phyloP scores from a whole-genome alignment of 2,113 vertebrate species.

The Danionella cerebrum region DNA sequence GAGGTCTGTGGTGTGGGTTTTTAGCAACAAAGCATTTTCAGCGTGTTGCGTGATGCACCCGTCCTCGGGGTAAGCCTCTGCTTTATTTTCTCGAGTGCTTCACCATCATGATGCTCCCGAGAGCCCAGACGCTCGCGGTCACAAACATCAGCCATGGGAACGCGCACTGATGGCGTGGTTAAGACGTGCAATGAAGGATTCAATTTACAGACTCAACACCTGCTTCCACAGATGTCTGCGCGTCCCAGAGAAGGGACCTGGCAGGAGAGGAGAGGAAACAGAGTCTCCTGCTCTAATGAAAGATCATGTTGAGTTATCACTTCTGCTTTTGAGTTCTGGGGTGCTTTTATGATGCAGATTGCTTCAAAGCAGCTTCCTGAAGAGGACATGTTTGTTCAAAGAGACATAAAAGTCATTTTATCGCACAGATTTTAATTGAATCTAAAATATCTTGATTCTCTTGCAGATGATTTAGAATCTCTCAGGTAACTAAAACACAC shows the following conservation, averaged over 20 bases:
- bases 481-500: no score
- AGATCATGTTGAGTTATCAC: no score
- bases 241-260: constrained; percentile 43
- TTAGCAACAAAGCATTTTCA: not conserved
- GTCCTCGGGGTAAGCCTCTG: not conserved
- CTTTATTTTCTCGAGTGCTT: not conserved
- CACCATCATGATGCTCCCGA: not conserved
- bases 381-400: no score
- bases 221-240: constrained; percentile 60
- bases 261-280: constrained; percentile 9
- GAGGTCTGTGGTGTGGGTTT: no score
- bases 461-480: no score
- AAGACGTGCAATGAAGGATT: constrained; percentile 55
- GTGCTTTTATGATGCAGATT: no score
- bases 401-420: no score
- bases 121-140: not conserved
- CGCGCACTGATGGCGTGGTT: constrained; percentile 27
- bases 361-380: no score
- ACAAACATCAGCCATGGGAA: constrained; percentile 17
- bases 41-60: not conserved
- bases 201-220: constrained; percentile 57
- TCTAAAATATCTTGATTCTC: no score
- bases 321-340: no score
- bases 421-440: no score
- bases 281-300: not conserved